Evolutionary conservation across 2,888 invertebrate genomes (phyloP).

Genomic region (Lasioglossum vierecki): DNA sequence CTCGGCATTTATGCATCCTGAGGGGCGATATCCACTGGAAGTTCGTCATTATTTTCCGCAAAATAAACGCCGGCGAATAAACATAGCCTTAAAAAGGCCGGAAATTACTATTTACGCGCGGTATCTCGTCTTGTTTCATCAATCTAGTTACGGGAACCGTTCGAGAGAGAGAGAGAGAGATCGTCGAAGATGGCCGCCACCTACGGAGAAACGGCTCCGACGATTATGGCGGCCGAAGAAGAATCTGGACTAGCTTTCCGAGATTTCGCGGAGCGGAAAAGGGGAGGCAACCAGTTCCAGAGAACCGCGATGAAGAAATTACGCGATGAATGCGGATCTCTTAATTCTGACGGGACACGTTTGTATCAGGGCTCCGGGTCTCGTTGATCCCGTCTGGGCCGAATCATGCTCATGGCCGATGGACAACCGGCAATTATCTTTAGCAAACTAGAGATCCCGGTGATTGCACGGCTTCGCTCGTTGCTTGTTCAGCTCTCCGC

Average conservation of each 20-base stretch:
- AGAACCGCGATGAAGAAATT: slow-evolving; percentile 81
- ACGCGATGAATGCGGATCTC: slow-evolving; percentile 77
- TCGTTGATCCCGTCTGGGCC: slow-evolving; percentile 47
- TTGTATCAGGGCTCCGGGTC: slow-evolving; percentile 55
- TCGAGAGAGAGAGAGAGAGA: neutral
- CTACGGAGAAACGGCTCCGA: neutral
- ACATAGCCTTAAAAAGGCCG: neutral
- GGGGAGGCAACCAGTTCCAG: slow-evolving; percentile 15
- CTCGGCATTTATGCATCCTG: neutral
- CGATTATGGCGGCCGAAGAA: neutral
- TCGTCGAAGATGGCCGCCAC: neutral
- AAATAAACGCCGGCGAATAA: neutral
- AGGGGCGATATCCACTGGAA: neutral
- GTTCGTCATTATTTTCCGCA: neutral
- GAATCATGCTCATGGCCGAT: slow-evolving; percentile 56
- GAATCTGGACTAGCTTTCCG: neutral
- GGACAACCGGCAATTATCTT: slow-evolving; percentile 82
- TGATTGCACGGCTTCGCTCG: slow-evolving; percentile 76
- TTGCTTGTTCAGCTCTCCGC: slow-evolving; percentile 31
- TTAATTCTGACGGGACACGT: slow-evolving; percentile 81
- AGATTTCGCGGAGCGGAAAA: neutral
- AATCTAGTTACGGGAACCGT: neutral
- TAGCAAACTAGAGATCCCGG: slow-evolving; percentile 81
- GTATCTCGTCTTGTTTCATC: neutral
- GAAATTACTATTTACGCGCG: neutral